A percentile compares a stretch with the other conserved stretches of the same genome.
phyloP scores from a whole-genome alignment of 2,888 invertebrate genomes.

The Escarpia spicata region DNA sequence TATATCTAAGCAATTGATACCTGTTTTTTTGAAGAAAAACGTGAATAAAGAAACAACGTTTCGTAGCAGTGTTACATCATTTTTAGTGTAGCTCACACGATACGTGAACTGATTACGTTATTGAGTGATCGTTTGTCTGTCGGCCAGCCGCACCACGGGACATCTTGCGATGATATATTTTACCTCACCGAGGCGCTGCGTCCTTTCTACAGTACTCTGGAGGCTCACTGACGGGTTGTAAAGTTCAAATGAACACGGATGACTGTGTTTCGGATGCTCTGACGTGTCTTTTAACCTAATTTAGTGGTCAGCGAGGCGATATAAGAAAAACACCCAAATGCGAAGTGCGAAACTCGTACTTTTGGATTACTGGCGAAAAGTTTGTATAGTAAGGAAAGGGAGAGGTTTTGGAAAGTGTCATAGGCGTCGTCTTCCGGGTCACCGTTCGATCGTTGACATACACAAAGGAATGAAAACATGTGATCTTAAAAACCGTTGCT shows the following conservation, averaged over 20 bases:
- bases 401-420: not conserved
- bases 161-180: not conserved
- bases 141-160: not conserved
- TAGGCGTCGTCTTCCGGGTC: not conserved
- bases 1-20: not conserved
- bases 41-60: not conserved
- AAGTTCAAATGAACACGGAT: conserved; percentile 10
- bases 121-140: not conserved
- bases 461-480: not conserved
- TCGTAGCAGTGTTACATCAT: not conserved
- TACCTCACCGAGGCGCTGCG: not conserved
- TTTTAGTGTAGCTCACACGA: not conserved
- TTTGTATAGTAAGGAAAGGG: not conserved
- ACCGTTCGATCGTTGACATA: not conserved
- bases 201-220: not conserved
- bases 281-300: not conserved
- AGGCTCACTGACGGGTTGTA: not conserved
- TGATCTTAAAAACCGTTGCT: not conserved
- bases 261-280: not conserved
- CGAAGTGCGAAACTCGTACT: no score
- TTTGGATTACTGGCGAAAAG: no score
- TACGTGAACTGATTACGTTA: not conserved
- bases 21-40: not conserved
- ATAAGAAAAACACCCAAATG: not conserved
- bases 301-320: not conserved